Base-by-base conservation (phyloP, 2,888 invertebrate species). In the Lepetodrilus schrolli region DNA sequence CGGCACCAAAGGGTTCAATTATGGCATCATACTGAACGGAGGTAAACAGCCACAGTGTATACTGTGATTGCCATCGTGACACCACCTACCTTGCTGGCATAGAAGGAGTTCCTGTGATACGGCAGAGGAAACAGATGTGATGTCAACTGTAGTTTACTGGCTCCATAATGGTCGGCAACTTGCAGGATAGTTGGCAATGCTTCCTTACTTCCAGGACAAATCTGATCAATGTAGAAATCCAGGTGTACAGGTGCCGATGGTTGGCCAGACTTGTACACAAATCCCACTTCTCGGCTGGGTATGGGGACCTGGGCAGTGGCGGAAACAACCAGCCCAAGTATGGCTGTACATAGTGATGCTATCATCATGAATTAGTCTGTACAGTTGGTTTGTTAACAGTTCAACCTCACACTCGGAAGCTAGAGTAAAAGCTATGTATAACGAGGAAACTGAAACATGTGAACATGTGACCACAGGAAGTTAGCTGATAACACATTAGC, bases 121-220 rank as follows among this genome's bases (percentile, higher is more conserved):
- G 88, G 87, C 37, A 89, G 79, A 4, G 86, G 86, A 66, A 87
- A 86, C 72, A 85, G 78, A 38, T 87, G 84, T 0, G 84, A 51
- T 4, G 77, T 80, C 17, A 88, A 75, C 58, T 76, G 78, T 4
- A 89, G 74, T 0, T 65, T 72, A 13, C 73, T 34, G 0, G 80
- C 49, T 0, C 84, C 86, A 76, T 86, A 89, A 51, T 77, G 51
- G 13, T 82, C 76, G 0, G 85, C 85, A n/a, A 89, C 82, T 51
- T 80, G 68, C 43, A 78, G 74, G 2, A 85, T 49, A 0, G 77
- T 78, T 4, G 86, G 83, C 30, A 82, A 83, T 0, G 84, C 80
- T 4, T 68, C 76, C n/a, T 76, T 69, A 49, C 85, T 84, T 74
- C 85, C 84, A 0, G 87, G 86, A 74, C 88, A 89, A 5, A 84